Conservation (phyloP, 2,113 vertebrate genomes). For the Ovibos moschatus region DNA sequence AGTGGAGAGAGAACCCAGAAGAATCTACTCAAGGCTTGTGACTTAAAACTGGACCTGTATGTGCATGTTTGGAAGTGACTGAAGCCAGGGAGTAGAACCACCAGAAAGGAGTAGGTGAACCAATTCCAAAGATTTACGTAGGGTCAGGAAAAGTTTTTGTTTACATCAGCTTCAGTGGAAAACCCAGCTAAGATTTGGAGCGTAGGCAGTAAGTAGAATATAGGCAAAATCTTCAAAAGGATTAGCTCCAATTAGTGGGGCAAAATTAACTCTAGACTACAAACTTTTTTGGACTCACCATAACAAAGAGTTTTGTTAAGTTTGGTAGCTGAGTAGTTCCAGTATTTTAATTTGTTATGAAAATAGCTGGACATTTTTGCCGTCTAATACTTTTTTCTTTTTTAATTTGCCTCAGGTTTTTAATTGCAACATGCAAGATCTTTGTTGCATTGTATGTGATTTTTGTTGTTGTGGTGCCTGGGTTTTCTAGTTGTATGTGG, state of each 20-base stretch:
- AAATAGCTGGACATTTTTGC: neutral
- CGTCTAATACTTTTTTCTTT: neutral
- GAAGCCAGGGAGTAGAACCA: neutral
- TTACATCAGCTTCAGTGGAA: neutral
- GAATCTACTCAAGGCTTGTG: neutral
- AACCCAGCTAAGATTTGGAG: neutral
- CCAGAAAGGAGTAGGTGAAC: neutral
- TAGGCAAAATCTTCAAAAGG: neutral
- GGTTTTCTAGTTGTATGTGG: neutral
- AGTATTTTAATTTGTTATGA: neutral
- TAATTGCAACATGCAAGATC: neutral
- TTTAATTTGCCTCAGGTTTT: neutral
- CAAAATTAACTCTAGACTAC: neutral
- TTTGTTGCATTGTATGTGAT: neutral
- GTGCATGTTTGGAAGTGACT: neutral
- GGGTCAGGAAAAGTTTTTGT: neutral
- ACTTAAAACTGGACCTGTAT: neutral
- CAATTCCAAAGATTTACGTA: neutral
- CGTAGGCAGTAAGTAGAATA: neutral
- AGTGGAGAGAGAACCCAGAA: neutral
- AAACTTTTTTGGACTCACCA: neutral
- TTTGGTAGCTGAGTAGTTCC: neutral
- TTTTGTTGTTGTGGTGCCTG: neutral
- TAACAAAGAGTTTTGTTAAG: neutral
- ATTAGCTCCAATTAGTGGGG: neutral